Evolutionary conservation across 2,113 vertebrate species (phyloP).

Genomic region (Acrocephalus kingi): DNA sequence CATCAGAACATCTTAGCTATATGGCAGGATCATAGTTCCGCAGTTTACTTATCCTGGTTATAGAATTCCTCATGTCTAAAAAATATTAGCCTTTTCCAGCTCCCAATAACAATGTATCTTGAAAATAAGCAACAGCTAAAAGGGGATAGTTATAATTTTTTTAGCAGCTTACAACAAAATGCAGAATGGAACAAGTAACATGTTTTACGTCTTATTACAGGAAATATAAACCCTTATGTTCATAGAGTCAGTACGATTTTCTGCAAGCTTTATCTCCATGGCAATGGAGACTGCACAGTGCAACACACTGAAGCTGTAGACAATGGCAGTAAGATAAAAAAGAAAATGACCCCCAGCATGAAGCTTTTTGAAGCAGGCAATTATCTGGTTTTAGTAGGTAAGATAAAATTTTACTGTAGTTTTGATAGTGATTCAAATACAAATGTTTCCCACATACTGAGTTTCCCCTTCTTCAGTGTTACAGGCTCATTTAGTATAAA

Average conservation of each 20-base stretch:
- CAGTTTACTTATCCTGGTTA: neutral
- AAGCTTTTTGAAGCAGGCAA: neutral
- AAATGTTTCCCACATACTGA: neutral
- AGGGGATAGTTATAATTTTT: neutral
- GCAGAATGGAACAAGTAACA: neutral
- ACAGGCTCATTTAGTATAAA: neutral
- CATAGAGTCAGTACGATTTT: neutral
- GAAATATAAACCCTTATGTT: slow-evolving; percentile 27
- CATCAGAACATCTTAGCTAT: neutral
- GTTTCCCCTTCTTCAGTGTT: neutral
- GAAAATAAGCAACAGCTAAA: neutral
- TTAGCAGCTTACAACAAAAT: neutral
- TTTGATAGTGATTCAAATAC: neutral
- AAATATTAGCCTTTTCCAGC: neutral
- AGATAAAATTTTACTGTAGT: neutral
- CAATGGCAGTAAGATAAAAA: neutral
- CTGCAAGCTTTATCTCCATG: slow-evolving; percentile 58
- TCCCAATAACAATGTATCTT: neutral
- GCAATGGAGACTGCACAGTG: slow-evolving; percentile 17
- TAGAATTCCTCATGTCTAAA: neutral
- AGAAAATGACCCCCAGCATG: neutral
- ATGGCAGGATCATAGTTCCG: neutral
- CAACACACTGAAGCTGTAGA: neutral
- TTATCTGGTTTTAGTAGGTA: neutral
- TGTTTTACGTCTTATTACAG: neutral